Conservation (phyloP, 2,797 vertebrate genomes). For the Takifugu rubripes region DNA sequence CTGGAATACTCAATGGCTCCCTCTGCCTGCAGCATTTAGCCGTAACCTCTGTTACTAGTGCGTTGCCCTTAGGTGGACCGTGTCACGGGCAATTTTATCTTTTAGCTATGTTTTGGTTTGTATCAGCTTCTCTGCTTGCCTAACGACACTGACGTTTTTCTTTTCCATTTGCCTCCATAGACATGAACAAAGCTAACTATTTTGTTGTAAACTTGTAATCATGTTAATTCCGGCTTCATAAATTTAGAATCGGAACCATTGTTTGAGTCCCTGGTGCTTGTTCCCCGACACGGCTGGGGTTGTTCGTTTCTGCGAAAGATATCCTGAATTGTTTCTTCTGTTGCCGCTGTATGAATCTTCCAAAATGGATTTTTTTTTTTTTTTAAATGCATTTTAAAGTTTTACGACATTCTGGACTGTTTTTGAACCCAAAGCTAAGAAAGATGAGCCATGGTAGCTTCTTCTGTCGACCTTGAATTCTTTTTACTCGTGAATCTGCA, state of each 20-base stretch:
- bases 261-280: background rate
- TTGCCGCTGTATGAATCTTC: background rate
- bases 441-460: conserved; percentile 25
- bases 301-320: no score
- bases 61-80: conserved; percentile 48
- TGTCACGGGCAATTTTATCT: conserved; percentile 50
- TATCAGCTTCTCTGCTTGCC: conserved; percentile 46
- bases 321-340: no score
- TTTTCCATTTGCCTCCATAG: conserved; percentile 46
- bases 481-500: no score
- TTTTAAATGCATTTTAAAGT: conserved; percentile 9
- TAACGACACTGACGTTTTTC: conserved; percentile 26
- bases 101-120: conserved; percentile 47
- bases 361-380: conserved; percentile 4
- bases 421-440: conserved; percentile 23
- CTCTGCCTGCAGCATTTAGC: conserved; percentile 44
- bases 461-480: no score
- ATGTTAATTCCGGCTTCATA: no score
- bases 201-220: conserved; percentile 22
- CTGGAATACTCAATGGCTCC: conserved; percentile 29
- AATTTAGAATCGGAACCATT: no score
- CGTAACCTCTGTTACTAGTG: conserved; percentile 60
- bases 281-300: background rate
- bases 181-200: conserved; percentile 31
- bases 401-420: background rate